A percentile compares a stretch with the other conserved stretches of the same genome.
These are phyloP conservation scores for Ianthella basta DNA, from an alignment of 37 sponge, comb jelly and placozoan species.

Conservation along the genomic window DNA sequence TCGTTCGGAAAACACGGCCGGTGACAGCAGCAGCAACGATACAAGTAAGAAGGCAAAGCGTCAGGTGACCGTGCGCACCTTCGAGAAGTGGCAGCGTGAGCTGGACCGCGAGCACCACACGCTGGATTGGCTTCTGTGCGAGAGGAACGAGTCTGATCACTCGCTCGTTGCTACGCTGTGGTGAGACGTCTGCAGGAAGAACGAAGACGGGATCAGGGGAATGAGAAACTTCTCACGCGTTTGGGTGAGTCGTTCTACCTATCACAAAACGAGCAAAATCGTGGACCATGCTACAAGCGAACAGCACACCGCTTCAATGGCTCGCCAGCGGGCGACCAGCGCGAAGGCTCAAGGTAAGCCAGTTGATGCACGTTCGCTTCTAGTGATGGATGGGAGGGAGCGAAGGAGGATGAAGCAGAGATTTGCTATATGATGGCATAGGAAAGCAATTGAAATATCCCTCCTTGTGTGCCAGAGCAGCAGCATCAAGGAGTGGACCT, in stretches of 20 bases:
- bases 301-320: conserved; percentile 50
- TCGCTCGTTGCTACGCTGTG: conserved; percentile 30
- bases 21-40: background rate
- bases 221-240: conserved; percentile 42
- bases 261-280: conserved; percentile 44
- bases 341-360: conserved; percentile 38
- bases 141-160: conserved; percentile 10
- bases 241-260: conserved; percentile 38
- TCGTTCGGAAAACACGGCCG: background rate
- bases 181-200: conserved; percentile 43
- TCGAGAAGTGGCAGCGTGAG: conserved; percentile 48
- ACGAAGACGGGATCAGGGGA: conserved; percentile 3
- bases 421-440: conserved; percentile 60
- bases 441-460: conserved; percentile 35
- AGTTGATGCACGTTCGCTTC: conserved; percentile 38
- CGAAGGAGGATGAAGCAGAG: conserved; percentile 32
- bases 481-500: background rate
- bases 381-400: conserved; percentile 23
- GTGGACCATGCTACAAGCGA: conserved; percentile 49
- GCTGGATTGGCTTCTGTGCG: conserved; percentile 34
- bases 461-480: background rate
- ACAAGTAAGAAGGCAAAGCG: conserved; percentile 36
- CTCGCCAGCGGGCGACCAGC: conserved; percentile 2
- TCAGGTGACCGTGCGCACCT: conserved; percentile 36
- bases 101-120: conserved; percentile 41